These are phyloP conservation scores for Lottia scabra DNA, from an alignment of 2,888 invertebrate species.

Conservation along the genomic window DNA sequence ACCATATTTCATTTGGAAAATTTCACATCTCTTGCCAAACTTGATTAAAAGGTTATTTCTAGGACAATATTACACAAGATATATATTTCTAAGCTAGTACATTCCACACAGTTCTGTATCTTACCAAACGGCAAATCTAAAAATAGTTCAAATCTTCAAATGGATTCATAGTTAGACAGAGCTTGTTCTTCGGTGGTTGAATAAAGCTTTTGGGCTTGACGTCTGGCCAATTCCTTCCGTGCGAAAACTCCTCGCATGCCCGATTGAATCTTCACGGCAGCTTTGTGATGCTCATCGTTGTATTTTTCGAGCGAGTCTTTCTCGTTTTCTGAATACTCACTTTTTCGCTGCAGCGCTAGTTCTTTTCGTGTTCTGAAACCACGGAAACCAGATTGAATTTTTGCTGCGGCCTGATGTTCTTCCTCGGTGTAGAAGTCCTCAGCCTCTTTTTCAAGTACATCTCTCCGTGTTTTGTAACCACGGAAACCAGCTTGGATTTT, in stretches of 20 bases:
- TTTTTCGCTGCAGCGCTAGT: constrained; percentile 10
- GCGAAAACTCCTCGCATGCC: constrained; percentile 5
- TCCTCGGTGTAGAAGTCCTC: constrained; percentile 10
- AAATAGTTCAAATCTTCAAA: too few relatives aligned
- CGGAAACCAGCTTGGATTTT: background rate
- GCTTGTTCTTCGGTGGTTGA: background rate
- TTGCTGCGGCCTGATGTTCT: constrained; percentile 34
- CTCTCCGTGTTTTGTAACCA: background rate
- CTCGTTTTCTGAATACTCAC: background rate
- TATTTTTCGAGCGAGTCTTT: background rate
- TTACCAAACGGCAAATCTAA: too few relatives aligned
- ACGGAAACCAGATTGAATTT: constrained; percentile 37
- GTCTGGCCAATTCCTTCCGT: constrained; percentile 4
- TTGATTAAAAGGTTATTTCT: too few relatives aligned
- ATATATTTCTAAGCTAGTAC: too few relatives aligned
- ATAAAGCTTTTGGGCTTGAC: background rate
- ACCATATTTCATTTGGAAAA: too few relatives aligned
- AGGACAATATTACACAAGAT: too few relatives aligned
- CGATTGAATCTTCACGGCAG: constrained; percentile 8
- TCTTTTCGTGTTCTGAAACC: constrained; percentile 32
- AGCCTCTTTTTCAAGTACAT: background rate
- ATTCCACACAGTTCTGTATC: too few relatives aligned
- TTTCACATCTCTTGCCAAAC: too few relatives aligned
- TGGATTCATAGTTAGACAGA: too few relatives aligned
- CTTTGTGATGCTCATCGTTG: background rate